A percentile compares a stretch with the other conserved stretches of the same genome.
These are phyloP conservation scores for Yponomeuta malinellus DNA, from an alignment of 2,888 invertebrate genomes.

Conservation along the genomic window DNA sequence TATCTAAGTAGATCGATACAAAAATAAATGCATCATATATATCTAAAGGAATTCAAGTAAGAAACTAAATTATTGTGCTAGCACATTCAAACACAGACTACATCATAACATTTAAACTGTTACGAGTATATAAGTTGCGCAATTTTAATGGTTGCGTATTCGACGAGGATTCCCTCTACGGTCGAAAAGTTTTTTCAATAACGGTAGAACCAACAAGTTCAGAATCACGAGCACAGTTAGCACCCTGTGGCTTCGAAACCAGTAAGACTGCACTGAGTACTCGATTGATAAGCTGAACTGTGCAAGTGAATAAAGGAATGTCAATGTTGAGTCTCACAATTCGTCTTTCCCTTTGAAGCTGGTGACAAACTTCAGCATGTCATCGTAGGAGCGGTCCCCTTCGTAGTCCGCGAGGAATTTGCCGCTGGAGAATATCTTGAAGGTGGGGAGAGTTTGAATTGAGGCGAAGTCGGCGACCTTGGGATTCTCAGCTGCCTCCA, in stretches of 20 bases:
- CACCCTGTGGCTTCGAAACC: neutral
- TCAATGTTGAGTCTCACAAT: conserved; percentile 40
- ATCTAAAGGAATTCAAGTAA: neutral
- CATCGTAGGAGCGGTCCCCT: conserved; percentile 72
- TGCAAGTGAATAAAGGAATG: neutral
- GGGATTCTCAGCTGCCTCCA: conserved; percentile 80
- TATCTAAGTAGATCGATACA: neutral
- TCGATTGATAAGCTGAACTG: neutral
- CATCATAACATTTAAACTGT: neutral
- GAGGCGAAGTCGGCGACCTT: conserved; percentile 75
- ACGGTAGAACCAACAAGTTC: no score
- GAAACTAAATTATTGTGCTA: neutral
- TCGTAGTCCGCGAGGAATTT: conserved; percentile 71
- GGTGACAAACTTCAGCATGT: conserved; percentile 70
- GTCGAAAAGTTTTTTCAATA: no score
- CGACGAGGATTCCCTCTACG: no score
- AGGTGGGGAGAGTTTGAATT: conserved; percentile 80
- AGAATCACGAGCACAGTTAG: no score
- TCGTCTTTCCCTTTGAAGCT: conserved; percentile 51
- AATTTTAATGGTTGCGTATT: no score
- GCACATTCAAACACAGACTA: neutral
- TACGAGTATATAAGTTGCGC: neutral
- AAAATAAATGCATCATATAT: neutral
- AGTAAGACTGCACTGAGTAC: neutral
- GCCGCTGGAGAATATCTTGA: conserved; percentile 77